A percentile compares a stretch with the other conserved stretches of the same genome.
phyloP scores from a whole-genome alignment of 2,113 vertebrate species.

The Phylloscopus whistleri region DNA sequence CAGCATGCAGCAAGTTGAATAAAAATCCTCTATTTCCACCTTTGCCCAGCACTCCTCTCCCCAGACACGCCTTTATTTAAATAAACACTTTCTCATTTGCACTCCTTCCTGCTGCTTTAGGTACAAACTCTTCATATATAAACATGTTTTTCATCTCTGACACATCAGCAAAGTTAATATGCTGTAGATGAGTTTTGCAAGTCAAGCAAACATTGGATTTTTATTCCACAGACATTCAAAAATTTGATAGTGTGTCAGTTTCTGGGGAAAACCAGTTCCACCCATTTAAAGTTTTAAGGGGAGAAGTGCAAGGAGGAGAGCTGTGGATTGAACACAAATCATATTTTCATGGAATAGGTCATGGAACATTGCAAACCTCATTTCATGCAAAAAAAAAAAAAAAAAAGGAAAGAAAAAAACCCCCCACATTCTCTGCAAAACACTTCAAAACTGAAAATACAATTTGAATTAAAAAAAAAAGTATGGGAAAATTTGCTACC shows the following conservation, averaged over 20 bases:
- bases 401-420: rapidly evolving
- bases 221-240: neutral
- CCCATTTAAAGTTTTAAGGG: neutral
- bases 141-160: neutral
- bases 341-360: neutral
- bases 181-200: neutral
- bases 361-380: neutral
- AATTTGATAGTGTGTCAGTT: neutral
- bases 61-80: neutral
- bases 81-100: neutral
- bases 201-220: neutral
- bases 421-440: neutral
- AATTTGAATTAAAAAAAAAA: neutral
- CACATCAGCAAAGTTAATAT: neutral
- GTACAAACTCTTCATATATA: neutral
- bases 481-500: neutral
- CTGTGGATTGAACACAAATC: neutral
- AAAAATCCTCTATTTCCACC: neutral
- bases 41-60: neutral
- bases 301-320: neutral
- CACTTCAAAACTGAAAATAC: neutral
- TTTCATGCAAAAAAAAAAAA: neutral
- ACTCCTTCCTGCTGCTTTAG: neutral
- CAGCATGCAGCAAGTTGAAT: neutral
- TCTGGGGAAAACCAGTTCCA: neutral